Percentiles rank a stretch among this genome's conserved stretches.
Evolutionary conservation across 92 coral and sea anemone genomes (phyloP).

Genomic region (Heteractis magnifica): DNA sequence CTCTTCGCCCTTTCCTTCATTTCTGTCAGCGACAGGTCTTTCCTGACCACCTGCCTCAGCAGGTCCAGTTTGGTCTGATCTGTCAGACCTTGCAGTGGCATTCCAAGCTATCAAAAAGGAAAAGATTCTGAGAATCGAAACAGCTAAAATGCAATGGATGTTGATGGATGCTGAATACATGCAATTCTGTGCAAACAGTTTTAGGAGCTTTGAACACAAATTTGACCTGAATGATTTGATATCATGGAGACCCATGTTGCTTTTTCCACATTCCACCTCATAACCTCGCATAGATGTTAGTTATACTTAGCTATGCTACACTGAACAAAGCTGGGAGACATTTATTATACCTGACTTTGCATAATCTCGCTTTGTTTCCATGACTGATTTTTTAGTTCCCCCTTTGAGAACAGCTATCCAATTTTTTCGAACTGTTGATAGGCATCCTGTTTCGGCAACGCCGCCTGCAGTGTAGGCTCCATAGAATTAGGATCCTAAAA

Average conservation of each 20-base stretch:
- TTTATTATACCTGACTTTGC: not conserved
- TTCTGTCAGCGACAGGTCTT: constrained; percentile 26
- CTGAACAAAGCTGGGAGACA: too few species aligned
- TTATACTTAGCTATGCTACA: too few species aligned
- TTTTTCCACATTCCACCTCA: not conserved
- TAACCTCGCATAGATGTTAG: too few species aligned
- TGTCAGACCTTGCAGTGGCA: constrained; percentile 41
- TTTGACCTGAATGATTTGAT: too few species aligned
- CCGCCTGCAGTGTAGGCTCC: not conserved
- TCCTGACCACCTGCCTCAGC: constrained; percentile 14
- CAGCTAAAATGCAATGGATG: too few species aligned
- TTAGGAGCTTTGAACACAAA: too few species aligned
- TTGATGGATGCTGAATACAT: too few species aligned
- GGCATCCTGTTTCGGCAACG: not conserved
- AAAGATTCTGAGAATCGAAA: too few species aligned
- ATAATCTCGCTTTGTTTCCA: not conserved
- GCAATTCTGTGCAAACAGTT: too few species aligned
- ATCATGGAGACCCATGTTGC: not conserved
- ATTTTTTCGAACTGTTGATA: not conserved
- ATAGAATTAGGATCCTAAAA: not conserved
- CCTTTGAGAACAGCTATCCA: not conserved
- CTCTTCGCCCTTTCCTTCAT: constrained; percentile 25
- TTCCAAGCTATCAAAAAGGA: constrained; percentile 10
- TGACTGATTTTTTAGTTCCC: not conserved
- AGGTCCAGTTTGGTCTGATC: constrained; percentile 22